Percentiles rank a stretch among this genome's conserved stretches.
Conservation (phyloP, 2,113 vertebrate genomes). For the Pterocles burchelli region DNA sequence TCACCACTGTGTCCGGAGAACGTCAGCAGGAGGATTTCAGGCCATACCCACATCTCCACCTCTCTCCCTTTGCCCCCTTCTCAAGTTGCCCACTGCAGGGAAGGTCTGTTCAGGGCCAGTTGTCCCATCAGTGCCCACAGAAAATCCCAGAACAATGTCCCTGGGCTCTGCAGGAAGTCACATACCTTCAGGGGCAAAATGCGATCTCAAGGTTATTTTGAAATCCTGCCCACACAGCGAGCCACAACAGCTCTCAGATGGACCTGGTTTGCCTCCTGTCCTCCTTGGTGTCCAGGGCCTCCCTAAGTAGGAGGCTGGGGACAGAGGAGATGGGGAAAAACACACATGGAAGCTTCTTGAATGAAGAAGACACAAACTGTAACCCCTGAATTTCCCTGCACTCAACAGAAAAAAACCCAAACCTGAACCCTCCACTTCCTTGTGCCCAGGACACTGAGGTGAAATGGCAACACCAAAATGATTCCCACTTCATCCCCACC, state of each 20-base stretch:
- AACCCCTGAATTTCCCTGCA: not conserved
- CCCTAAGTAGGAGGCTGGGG: not conserved
- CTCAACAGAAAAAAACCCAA: not conserved
- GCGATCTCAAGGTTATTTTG: not conserved
- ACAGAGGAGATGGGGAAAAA: not conserved
- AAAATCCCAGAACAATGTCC: fast-evolving
- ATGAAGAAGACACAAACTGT: fast-evolving
- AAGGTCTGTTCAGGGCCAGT: not conserved
- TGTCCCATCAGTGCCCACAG: not conserved
- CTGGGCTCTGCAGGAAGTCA: not conserved
- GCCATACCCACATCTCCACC: not conserved
- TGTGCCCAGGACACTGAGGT: not conserved
- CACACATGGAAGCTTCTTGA: not conserved
- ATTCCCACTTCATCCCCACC: not conserved
- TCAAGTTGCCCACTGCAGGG: fast-evolving
- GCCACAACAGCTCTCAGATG: not conserved
- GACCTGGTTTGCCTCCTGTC: not conserved
- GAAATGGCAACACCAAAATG: not conserved
- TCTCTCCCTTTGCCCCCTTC: not conserved
- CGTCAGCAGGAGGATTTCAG: not conserved
- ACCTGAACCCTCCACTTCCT: not conserved
- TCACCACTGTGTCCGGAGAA: not conserved
- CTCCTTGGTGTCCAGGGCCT: not conserved
- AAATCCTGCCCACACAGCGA: not conserved
- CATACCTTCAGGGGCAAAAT: not conserved